phyloP scores from a whole-genome alignment of 2,888 invertebrate genomes.

The Petrophora chlorosata region DNA sequence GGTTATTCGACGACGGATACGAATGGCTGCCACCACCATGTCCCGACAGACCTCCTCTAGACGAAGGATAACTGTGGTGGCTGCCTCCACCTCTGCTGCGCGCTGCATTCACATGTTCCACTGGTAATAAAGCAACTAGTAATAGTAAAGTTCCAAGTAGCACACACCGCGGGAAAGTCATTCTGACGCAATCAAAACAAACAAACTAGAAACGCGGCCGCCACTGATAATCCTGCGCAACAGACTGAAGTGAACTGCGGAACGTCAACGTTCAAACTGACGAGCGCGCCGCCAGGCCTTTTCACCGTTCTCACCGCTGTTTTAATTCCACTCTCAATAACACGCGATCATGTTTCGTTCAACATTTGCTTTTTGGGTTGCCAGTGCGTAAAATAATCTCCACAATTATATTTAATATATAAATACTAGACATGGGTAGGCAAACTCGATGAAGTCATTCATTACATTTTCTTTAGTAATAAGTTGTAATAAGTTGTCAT shows the following conservation, averaged over 20 bases:
- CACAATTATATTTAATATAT: neutral
- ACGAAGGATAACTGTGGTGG: constrained; percentile 40
- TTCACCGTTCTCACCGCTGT: constrained; percentile 5
- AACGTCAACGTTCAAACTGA: constrained; percentile 14
- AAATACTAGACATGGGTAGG: too few relatives aligned
- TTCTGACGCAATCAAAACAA: constrained; percentile 38
- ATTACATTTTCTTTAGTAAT: too few relatives aligned
- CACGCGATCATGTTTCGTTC: neutral
- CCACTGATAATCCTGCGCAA: constrained; percentile 49
- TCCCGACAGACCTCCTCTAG: constrained; percentile 49
- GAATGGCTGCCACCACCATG: constrained; percentile 38
- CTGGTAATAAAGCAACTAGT: constrained; percentile 42
- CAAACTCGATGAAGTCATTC: too few relatives aligned
- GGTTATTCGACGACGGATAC: constrained; percentile 47
- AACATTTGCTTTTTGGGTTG: neutral
- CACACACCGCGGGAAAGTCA: constrained; percentile 51
- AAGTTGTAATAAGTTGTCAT: too few relatives aligned
- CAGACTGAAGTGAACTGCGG: constrained; percentile 35
- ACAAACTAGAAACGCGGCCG: constrained; percentile 36
- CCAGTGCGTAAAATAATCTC: neutral
- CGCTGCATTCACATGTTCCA: constrained; percentile 36
- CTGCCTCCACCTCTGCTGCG: constrained; percentile 36
- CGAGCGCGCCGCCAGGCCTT: constrained; percentile 17
- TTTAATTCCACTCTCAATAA: constrained; percentile 20
- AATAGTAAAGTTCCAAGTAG: constrained; percentile 54